Conservation (phyloP, 2,113 vertebrate species). For the Crotalus helleri region DNA sequence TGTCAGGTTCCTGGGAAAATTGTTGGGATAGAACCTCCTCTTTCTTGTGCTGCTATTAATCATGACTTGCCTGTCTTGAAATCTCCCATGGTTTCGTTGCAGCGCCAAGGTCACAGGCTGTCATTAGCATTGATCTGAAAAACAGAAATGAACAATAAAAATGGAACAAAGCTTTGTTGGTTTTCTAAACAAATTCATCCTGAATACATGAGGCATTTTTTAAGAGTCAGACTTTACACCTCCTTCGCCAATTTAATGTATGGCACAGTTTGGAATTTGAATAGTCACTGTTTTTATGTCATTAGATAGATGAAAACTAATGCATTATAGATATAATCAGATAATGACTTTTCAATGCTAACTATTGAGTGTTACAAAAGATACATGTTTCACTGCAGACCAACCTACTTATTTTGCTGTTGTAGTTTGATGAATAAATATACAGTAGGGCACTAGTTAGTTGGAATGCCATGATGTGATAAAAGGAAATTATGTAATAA, state of each 20-base stretch:
- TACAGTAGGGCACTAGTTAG: constrained; percentile 20
- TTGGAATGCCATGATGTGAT: constrained; percentile 44
- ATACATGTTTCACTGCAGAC: constrained; percentile 44
- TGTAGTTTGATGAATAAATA: constrained; percentile 52
- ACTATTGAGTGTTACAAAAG: constrained; percentile 42
- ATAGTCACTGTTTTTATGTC: constrained; percentile 47
- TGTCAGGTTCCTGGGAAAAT: constrained; percentile 69
- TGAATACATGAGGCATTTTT: constrained; percentile 51
- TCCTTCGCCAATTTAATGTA: constrained; percentile 56
- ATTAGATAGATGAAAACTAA: constrained; percentile 52
- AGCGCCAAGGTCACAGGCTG: constrained; percentile 97
- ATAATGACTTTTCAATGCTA: constrained; percentile 57
- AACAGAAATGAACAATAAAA: constrained; percentile 73
- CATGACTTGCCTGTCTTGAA: constrained; percentile 92
- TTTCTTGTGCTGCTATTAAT: constrained; percentile 74
- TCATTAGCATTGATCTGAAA: constrained; percentile 99
- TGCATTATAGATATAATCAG: constrained; percentile 44
- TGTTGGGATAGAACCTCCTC: constrained; percentile 53
- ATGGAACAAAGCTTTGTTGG: constrained; percentile 72
- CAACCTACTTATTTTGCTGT: constrained; percentile 49
- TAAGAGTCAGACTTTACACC: constrained; percentile 28
- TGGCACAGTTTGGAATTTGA: constrained; percentile 50
- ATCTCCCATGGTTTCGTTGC: constrained; percentile 99
- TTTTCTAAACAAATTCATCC: constrained; percentile 67
- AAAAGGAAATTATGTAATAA: constrained; percentile 46